A percentile compares a stretch with the other conserved stretches of the same genome.
phyloP scores from a whole-genome alignment of 2,113 vertebrate species.

The Lophochroa leadbeateri region DNA sequence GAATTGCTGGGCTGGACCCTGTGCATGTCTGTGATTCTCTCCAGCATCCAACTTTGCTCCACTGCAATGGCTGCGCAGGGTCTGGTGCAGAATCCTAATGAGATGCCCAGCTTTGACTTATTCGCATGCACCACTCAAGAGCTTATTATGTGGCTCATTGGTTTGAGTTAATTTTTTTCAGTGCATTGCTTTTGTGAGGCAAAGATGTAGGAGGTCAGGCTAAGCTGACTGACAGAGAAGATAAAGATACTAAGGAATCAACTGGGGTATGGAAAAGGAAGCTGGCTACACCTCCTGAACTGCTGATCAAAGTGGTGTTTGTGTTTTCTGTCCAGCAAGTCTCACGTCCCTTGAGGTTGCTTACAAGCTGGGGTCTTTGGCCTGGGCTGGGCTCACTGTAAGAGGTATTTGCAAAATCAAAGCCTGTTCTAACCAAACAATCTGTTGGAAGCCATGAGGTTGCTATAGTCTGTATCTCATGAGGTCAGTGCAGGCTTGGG shows the following conservation, averaged over 20 bases:
- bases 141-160: not conserved
- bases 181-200: not conserved
- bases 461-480: not conserved
- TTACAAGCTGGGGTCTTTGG: not conserved
- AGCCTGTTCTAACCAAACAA: not conserved
- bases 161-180: not conserved
- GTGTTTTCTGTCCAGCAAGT: not conserved
- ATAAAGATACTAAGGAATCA: not conserved
- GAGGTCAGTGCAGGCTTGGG: not conserved
- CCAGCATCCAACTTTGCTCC: not conserved
- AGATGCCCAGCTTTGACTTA: not conserved
- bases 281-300: not conserved
- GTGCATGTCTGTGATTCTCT: not conserved
- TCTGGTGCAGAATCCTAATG: not conserved
- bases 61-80: accelerated
- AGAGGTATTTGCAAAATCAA: not conserved
- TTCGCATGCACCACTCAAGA: not conserved
- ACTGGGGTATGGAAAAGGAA: not conserved
- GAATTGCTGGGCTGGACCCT: not conserved
- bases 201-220: not conserved
- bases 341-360: not conserved
- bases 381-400: not conserved
- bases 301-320: not conserved
- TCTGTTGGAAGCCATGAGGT: not conserved
- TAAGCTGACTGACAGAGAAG: not conserved